Evolutionary conservation across 2,113 vertebrate genomes (phyloP).

Genomic region (Calyptomena viridis): DNA sequence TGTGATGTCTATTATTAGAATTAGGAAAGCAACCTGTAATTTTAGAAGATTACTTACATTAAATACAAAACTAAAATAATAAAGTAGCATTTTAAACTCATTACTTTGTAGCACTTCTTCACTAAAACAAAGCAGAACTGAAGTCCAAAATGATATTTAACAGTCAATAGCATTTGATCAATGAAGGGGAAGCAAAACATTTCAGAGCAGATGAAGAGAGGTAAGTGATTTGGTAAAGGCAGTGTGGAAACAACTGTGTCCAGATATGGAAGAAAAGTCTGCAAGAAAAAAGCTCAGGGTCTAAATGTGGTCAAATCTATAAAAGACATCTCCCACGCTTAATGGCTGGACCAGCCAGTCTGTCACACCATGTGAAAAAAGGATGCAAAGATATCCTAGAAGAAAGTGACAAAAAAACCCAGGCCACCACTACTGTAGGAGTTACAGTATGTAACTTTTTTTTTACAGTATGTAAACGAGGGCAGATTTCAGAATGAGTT

Average conservation of each 20-base stretch:
- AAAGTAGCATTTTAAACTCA: not conserved
- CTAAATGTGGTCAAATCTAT: not conserved
- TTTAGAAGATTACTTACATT: not conserved
- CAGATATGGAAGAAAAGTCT: not conserved
- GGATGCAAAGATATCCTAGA: not conserved
- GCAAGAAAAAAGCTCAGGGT: not conserved
- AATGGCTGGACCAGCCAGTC: not conserved
- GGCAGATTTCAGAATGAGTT: not conserved
- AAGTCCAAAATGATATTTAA: not conserved
- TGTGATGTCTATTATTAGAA: not conserved
- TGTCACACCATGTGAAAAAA: not conserved
- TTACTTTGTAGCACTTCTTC: not conserved
- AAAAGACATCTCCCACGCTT: not conserved
- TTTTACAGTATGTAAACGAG: not conserved
- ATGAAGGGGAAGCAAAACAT: not conserved
- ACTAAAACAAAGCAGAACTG: not conserved
- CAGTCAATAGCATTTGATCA: not conserved
- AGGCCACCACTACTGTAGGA: not conserved
- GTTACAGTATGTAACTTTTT: not conserved
- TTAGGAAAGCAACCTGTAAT: not conserved
- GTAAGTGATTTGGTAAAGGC: not conserved
- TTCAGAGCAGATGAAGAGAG: not conserved
- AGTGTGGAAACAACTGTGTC: rapidly evolving
- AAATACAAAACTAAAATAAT: not conserved
- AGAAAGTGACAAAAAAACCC: not conserved